Evolutionary conservation across 2,797 vertebrate genomes (phyloP).

Genomic region (Morelia viridis): DNA sequence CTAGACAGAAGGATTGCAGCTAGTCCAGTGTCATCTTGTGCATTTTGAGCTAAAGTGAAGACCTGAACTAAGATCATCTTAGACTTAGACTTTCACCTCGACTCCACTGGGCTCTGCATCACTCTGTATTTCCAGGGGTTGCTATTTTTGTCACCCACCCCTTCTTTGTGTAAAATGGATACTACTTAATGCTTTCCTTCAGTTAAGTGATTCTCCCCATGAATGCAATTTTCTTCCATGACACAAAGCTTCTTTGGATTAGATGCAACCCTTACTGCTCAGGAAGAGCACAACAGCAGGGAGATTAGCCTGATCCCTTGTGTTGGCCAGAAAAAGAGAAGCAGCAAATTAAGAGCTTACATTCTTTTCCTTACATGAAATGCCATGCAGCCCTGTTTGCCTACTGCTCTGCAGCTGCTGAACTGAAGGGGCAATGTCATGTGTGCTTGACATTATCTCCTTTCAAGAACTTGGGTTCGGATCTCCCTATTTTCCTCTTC

Average conservation of each 20-base stretch:
- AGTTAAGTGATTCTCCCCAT: not conserved
- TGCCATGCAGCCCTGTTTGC: not conserved
- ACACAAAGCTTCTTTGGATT: not conserved
- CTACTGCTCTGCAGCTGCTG: not conserved
- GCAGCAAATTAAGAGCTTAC: not conserved
- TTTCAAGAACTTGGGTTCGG: not conserved
- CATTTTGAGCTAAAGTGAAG: not conserved
- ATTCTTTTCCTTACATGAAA: not conserved
- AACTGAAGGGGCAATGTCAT: not conserved
- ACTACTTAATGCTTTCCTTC: not conserved
- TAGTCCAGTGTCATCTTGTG: not conserved
- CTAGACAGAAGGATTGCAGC: not conserved
- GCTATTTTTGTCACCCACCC: not conserved
- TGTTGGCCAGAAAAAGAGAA: not conserved
- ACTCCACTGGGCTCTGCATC: not conserved
- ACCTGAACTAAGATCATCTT: not conserved
- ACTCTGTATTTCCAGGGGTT: not conserved
- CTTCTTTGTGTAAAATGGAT: not conserved
- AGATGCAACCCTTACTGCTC: not conserved
- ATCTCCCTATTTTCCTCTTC: not conserved
- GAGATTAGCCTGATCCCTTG: not conserved
- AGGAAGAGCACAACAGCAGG: not conserved
- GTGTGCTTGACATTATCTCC: not conserved
- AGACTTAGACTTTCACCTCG: not conserved
- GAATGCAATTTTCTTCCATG: not conserved